These are phyloP conservation scores for Aphidius gifuensis DNA, from an alignment of 1,140 invertebrate genomes.

Conservation along the genomic window DNA sequence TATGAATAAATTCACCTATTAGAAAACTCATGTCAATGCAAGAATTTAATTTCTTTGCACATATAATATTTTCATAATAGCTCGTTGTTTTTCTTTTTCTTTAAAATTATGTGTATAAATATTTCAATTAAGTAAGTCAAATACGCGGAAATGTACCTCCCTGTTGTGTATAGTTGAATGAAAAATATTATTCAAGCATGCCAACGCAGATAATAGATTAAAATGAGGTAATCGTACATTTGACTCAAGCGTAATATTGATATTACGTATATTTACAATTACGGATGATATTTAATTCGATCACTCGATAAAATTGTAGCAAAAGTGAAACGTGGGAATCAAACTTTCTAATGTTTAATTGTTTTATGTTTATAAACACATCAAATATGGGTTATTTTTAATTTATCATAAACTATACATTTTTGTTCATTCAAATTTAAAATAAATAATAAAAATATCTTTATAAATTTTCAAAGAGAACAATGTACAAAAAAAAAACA, in stretches of 20 bases:
- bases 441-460: background rate
- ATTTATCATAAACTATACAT: background rate
- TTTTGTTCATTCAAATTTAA: background rate
- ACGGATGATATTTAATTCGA: constrained; percentile 16
- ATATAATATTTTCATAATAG: too few species aligned
- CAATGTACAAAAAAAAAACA: too few species aligned
- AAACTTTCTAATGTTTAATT: constrained; percentile 16
- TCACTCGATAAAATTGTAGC: constrained; percentile 1
- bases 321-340: constrained; percentile 13
- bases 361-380: background rate
- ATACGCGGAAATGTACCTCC: too few species aligned
- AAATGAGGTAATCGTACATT: background rate
- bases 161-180: background rate
- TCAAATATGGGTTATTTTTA: background rate
- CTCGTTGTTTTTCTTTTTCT: too few species aligned
- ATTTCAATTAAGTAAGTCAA: too few species aligned
- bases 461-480: too few species aligned
- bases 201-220: constrained; percentile 1
- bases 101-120: too few species aligned
- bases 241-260: constrained; percentile 4
- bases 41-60: too few species aligned
- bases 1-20: too few species aligned
- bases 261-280: constrained; percentile 12
- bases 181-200: constrained; percentile 12
- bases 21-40: too few species aligned